A percentile compares a stretch with the other conserved stretches of the same genome.
These are phyloP conservation scores for Taenioides sp. DNA, from an alignment of 2,797 vertebrate species.

Conservation along the genomic window DNA sequence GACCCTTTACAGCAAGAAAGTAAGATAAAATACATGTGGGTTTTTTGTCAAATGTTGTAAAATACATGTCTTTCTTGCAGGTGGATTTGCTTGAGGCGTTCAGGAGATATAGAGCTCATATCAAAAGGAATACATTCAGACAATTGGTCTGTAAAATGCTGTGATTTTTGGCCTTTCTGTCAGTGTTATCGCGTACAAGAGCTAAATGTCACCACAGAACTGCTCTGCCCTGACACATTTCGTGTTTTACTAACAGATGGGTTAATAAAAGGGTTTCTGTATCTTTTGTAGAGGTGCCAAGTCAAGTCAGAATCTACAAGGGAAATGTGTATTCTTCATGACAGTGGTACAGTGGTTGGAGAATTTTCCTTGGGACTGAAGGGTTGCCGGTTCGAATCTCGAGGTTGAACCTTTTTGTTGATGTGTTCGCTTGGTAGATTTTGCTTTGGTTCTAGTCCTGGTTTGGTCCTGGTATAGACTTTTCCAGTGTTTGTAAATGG, in stretches of 20 bases:
- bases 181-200: not conserved
- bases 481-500: too few species aligned
- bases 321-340: too few species aligned
- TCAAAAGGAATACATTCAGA: not conserved
- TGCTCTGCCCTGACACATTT: not conserved
- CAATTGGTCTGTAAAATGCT: not conserved
- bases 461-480: too few species aligned
- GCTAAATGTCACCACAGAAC: not conserved
- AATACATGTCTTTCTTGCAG: not conserved
- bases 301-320: not conserved
- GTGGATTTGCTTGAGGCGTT: not conserved
- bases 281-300: not conserved
- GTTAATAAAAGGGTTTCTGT: not conserved
- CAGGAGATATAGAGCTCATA: not conserved
- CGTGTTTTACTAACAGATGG: not conserved
- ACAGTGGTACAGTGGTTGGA: too few species aligned
- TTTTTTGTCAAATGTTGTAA: not conserved
- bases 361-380: too few species aligned
- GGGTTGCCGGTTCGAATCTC: too few species aligned
- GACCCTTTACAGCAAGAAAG: not conserved
- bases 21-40: not conserved
- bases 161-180: slow-evolving; percentile 1
- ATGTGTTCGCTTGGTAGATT: too few species aligned
- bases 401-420: too few species aligned
- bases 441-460: too few species aligned